Evolutionary conservation across 2,797 vertebrate genomes (phyloP), one percentile per base, ranked within the genome.

Genomic region (Crocodylus rhombifer): DNA sequence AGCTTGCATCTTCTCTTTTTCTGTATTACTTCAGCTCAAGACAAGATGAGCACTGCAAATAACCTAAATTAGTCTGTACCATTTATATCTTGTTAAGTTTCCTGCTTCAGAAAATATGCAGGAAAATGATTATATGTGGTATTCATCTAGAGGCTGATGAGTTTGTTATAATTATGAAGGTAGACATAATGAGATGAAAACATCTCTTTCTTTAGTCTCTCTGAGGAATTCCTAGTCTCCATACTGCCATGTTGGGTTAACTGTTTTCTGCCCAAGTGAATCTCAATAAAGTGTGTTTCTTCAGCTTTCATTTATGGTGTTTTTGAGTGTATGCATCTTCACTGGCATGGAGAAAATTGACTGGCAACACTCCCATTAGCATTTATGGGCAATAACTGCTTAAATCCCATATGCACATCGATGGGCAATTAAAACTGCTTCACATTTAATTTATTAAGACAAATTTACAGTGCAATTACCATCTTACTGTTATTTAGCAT

Each of bases 141-240:
- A 97, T 97, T 98, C 97, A 98, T 98, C 97, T 97, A 92, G 79
- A 95, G 95, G 90, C 96, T 98, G 98, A 98, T 98, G 98, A 98
- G 97, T 98, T 97, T 98, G 97, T 97, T 97, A 91, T 98, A 98
- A 98, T 98, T 98, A 98, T 88, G 97, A 97, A 98, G 97, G 97
- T 98, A 98, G 96, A 97, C 96, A 96, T 98, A 98, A 98, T 98
- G 98, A 98, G 98, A 98, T 97, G 97, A 98, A 98, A 98, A 98
- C 97, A 98, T 96, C 97, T 97, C 97, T 97, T 97, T 98, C 97
- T 96, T 94, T 14, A 96, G 94, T 91, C 93, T 96, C 97, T 97
- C 96, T 3, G 84, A 97, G 97, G 97, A 96, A 95, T 97, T 97
- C 96, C 96, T 97, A 96, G 95, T 96, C 95, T 97, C 94, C 80